phyloP scores from a whole-genome alignment of 2,113 vertebrate species.

The Ondatra zibethicus region DNA sequence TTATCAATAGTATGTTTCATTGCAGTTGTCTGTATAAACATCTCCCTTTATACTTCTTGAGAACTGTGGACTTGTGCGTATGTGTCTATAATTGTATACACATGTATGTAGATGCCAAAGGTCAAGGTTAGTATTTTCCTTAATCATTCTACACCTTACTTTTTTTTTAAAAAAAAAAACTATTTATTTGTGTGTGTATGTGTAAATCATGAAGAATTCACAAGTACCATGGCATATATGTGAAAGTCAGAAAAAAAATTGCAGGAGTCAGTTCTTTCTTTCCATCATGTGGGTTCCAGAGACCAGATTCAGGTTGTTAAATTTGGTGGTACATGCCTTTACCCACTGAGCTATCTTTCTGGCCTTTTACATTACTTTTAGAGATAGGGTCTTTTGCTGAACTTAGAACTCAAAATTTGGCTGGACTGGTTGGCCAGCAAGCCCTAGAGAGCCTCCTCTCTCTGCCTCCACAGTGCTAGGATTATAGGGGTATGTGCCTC shows the following conservation, averaged over 20 bases:
- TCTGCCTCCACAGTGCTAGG: neutral
- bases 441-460: neutral
- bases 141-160: neutral
- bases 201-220: neutral
- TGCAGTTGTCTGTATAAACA: neutral
- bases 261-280: neutral
- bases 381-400: neutral
- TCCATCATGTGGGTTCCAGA: neutral
- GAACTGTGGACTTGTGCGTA: neutral
- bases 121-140: neutral
- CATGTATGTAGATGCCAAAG: neutral
- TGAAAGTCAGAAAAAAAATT: neutral
- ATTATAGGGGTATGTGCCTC: neutral
- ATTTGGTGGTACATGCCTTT: neutral
- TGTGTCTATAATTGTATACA: neutral
- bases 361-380: neutral
- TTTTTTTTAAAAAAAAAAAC: neutral
- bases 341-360: neutral
- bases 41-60: neutral
- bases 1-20: slow-evolving; percentile 8
- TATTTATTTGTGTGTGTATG: neutral
- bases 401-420: neutral
- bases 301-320: neutral
- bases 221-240: neutral
- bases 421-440: neutral